phyloP scores from a whole-genome alignment of 1,140 invertebrate species.

The Bombus terrestris region DNA sequence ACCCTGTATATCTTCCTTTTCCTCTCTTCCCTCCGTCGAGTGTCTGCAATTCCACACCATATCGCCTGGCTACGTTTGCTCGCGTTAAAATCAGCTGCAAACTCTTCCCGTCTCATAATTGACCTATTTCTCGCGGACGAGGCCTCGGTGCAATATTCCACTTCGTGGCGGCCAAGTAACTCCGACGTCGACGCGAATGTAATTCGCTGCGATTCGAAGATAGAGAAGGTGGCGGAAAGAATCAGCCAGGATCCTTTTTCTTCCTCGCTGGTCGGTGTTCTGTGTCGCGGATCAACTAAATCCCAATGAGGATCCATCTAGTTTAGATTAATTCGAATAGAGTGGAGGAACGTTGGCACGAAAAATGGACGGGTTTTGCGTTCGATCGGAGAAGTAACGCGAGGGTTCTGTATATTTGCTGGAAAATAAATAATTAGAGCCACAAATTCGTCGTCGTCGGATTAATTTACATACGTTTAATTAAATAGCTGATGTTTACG shows the following conservation, averaged over 20 bases:
- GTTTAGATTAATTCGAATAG: not conserved
- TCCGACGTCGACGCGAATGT: not conserved
- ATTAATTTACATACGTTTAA: no score
- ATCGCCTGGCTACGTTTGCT: not conserved
- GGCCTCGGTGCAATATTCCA: conserved; percentile 15
- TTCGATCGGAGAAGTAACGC: not conserved
- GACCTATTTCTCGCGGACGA: conserved; percentile 30
- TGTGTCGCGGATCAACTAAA: not conserved
- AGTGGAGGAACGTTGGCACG: not conserved
- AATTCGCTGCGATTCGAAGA: conserved; percentile 22
- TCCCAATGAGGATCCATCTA: no score
- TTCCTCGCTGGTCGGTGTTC: not conserved
- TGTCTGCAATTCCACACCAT: not conserved
- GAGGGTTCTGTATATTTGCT: no score
- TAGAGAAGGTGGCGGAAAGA: not conserved
- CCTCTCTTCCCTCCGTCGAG: not conserved
- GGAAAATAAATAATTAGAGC: no score
- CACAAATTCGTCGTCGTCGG: no score
- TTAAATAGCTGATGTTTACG: no score
- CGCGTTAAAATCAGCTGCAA: conserved; percentile 27
- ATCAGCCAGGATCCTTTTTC: not conserved
- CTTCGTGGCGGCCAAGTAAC: conserved; percentile 1
- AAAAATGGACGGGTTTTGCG: not conserved
- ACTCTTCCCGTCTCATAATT: conserved; percentile 20
- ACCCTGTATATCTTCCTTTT: not conserved